Evolutionary conservation across 2,888 invertebrate genomes (phyloP).

Genomic region (Eupithecia centaureata): DNA sequence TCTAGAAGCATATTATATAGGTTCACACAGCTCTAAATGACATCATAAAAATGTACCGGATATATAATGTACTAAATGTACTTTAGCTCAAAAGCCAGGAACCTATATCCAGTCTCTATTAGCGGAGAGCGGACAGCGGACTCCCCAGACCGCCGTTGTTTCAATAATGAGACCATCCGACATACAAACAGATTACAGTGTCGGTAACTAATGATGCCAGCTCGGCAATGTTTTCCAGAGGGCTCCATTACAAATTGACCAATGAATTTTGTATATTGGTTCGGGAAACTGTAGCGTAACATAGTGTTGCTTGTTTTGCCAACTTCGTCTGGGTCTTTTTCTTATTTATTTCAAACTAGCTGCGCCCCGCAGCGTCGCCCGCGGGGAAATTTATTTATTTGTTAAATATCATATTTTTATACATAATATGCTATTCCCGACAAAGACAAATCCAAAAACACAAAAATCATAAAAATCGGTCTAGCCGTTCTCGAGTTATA

Average conservation of each 20-base stretch:
- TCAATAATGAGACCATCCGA: slow-evolving; percentile 23
- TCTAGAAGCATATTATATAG: too few species aligned
- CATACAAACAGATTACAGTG: slow-evolving; percentile 19
- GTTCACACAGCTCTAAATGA: too few species aligned
- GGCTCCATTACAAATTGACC: slow-evolving; percentile 22
- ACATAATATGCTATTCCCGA: too few species aligned
- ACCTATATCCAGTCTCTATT: neutral
- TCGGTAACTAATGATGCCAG: slow-evolving; percentile 26
- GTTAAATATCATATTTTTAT: too few species aligned
- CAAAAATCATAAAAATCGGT: too few species aligned
- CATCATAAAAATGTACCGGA: too few species aligned
- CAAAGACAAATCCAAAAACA: too few species aligned
- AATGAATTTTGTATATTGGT: slow-evolving; percentile 17
- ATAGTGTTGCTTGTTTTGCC: neutral
- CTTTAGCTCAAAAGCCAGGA: neutral
- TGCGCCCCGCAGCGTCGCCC: too few species aligned
- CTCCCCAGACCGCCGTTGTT: slow-evolving; percentile 8
- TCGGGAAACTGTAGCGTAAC: slow-evolving; percentile 5
- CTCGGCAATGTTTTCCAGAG: slow-evolving; percentile 15
- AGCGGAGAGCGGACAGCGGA: neutral
- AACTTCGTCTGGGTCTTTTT: neutral
- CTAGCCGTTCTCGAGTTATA: too few species aligned
- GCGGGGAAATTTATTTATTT: too few species aligned
- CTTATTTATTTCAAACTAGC: too few species aligned
- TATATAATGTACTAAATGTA: neutral